Conservation (phyloP, 53 echinoderm and acorn worm genomes). For the Luidia sarsii region DNA sequence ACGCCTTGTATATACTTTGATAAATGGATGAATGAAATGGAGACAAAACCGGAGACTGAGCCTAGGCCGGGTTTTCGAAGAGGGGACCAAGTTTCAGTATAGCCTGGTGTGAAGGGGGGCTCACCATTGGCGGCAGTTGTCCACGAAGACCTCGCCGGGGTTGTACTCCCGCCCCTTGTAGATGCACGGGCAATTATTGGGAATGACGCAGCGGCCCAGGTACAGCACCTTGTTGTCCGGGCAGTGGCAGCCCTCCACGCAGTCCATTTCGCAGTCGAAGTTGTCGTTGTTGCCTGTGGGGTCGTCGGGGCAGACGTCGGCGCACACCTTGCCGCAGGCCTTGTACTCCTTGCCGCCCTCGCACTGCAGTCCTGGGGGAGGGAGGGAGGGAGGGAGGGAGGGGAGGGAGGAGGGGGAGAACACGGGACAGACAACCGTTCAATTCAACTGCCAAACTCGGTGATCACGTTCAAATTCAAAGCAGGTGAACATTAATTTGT, state of each 20-base stretch:
- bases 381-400: no score
- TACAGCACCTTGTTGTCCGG: conserved; percentile 47
- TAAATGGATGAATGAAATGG: no score
- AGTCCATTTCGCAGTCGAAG: conserved; percentile 44
- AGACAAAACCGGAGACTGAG: no score
- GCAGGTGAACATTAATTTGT: no score
- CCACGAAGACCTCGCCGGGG: conserved; percentile 10
- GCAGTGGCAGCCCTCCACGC: conserved; percentile 90
- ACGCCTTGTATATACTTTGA: no score
- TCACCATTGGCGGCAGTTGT: conserved; percentile 68
- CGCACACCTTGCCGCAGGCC: conserved; percentile 63
- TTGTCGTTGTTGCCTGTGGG: not conserved
- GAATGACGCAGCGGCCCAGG: conserved; percentile 51
- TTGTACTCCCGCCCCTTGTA: conserved; percentile 15
- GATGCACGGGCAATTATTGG: conserved; percentile 64
- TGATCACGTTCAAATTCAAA: no score
- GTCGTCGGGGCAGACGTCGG: conserved; percentile 49
- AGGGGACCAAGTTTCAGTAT: no score
- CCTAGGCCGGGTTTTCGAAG: no score
- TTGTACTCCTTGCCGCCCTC: conserved; percentile 68
- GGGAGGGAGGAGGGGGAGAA: not conserved
- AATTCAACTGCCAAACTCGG: no score
- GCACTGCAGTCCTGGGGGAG: conserved; percentile 71
- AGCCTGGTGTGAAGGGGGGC: conserved; percentile 17
- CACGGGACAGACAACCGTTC: no score